phyloP scores from a whole-genome alignment of 2,888 invertebrate genomes.

The Melanostoma scalare region DNA sequence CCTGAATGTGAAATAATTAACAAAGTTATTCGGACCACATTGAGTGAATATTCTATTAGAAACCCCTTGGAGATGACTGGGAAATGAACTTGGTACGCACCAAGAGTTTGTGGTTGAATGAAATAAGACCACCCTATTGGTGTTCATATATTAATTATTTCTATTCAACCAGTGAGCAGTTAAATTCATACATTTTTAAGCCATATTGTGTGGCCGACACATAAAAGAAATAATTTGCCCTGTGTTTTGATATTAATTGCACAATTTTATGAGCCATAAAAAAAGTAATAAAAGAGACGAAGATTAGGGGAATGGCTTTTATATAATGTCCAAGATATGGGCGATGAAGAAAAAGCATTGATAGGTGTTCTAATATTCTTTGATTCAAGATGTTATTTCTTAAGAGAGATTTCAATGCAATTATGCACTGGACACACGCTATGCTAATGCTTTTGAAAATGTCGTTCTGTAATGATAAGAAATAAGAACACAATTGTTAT shows the following conservation, averaged over 20 bases:
- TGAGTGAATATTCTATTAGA: too few species aligned
- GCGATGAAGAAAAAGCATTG: too few species aligned
- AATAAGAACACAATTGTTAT: too few species aligned
- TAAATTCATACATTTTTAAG: constrained; percentile 33
- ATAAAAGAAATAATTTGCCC: constrained; percentile 29
- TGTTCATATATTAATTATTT: constrained; percentile 37
- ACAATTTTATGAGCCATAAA: constrained; percentile 24
- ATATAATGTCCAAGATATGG: constrained; percentile 4
- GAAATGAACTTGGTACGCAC: constrained; percentile 1
- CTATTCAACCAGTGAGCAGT: constrained; percentile 21
- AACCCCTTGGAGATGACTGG: not conserved
- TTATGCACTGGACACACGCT: too few species aligned
- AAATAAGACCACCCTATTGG: constrained; percentile 20
- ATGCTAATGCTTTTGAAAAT: too few species aligned
- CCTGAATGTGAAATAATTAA: constrained; percentile 28
- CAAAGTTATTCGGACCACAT: constrained; percentile 14
- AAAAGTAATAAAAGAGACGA: constrained; percentile 30
- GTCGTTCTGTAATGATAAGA: too few species aligned
- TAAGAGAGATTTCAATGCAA: too few species aligned
- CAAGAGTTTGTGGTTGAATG: constrained; percentile 3
- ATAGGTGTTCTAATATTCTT: too few species aligned
- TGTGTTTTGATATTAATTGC: constrained; percentile 26
- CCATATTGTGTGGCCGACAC: not conserved
- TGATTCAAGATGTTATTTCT: too few species aligned
- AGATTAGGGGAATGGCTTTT: constrained; percentile 13